Evolutionary conservation across 2,888 invertebrate species (phyloP), one percentile per base, ranked within the genome.

Genomic region (Sphinx pinastri): DNA sequence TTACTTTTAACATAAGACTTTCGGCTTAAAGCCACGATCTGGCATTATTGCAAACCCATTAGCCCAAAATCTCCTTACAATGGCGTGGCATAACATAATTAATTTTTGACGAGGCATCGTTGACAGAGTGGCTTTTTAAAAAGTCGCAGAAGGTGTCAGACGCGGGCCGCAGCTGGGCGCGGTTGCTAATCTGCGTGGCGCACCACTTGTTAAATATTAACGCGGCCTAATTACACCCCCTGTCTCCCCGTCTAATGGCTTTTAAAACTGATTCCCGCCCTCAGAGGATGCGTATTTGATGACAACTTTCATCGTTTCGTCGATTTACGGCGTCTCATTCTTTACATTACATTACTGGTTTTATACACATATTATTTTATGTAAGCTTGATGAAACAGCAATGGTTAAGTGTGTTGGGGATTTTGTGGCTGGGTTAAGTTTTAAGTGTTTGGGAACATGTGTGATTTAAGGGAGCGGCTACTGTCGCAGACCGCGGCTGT

Each of bases 121-220:
- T 85, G 88, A 85, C 88, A 81, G 87, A 88, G 88, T 88, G 88
- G 86, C 81, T 90, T 93, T 93, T 92, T 92, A 88, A 88, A 90
- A 88, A 82, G 86, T 83, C 87, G 82, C 88, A 89, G 87, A 81
- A 90, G 89, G 89, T 87, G 89, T 84, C 81, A 74, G 87, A 72
- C 93, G 80, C 81, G 74, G 87, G 89, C 72, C 93, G 80, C 93
- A 93, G 91, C 89, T 93, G 94, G 85, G 79, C 79, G 74, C 79
- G 82, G 78, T 85, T 83, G 89, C 87, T 94, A 93, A 93, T 93
- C 93, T 92, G 79, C 83, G 84, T 82, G 84, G 83, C 87, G 87
- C 86, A 88, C 88, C 90, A 93, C 94, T 93, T 93, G 93, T 93
- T 93, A 94, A 94, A 94, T 94, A 94, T 94, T 94, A 94, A 94